A percentile compares a stretch with the other conserved stretches of the same genome.
phyloP scores from a whole-genome alignment of 1,140 invertebrate species.

The Lerema accius region DNA sequence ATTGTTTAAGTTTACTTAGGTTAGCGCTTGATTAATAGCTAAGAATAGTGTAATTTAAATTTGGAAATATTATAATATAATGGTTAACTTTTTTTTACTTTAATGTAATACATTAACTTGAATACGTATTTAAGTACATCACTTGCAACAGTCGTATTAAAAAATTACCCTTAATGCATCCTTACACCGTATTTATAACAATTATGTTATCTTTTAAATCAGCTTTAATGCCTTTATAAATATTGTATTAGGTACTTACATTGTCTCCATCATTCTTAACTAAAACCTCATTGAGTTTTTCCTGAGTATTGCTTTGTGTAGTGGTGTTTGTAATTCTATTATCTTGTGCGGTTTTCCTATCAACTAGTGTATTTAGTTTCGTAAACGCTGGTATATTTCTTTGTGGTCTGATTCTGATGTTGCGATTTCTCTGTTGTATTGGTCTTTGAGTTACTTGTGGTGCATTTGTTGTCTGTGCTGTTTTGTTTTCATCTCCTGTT shows the following conservation, averaged over 20 bases:
- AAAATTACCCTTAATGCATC: too few relatives aligned
- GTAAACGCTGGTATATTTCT: slow-evolving; percentile 41
- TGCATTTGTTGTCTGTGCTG: slow-evolving; percentile 42
- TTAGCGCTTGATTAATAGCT: not conserved
- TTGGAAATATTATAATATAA: too few relatives aligned
- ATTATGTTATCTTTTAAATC: not conserved
- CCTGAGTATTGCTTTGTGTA: slow-evolving; percentile 40
- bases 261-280: slow-evolving; percentile 37
- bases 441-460: slow-evolving; percentile 28
- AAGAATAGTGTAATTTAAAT: not conserved
- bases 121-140: too few relatives aligned
- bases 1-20: not conserved
- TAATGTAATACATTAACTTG: too few relatives aligned
- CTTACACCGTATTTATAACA: too few relatives aligned
- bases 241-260: slow-evolving; percentile 46
- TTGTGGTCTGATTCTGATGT: slow-evolving; percentile 49
- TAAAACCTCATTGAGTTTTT: slow-evolving; percentile 33
- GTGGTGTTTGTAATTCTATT: slow-evolving; percentile 42
- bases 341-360: slow-evolving; percentile 43
- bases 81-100: too few relatives aligned
- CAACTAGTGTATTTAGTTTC: slow-evolving; percentile 41
- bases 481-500: slow-evolving; percentile 41
- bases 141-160: too few relatives aligned
- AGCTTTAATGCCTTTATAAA: not conserved
- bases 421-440: slow-evolving; percentile 45